phyloP scores from a whole-genome alignment of 2,797 vertebrate species.

The Melopsittacus undulatus region DNA sequence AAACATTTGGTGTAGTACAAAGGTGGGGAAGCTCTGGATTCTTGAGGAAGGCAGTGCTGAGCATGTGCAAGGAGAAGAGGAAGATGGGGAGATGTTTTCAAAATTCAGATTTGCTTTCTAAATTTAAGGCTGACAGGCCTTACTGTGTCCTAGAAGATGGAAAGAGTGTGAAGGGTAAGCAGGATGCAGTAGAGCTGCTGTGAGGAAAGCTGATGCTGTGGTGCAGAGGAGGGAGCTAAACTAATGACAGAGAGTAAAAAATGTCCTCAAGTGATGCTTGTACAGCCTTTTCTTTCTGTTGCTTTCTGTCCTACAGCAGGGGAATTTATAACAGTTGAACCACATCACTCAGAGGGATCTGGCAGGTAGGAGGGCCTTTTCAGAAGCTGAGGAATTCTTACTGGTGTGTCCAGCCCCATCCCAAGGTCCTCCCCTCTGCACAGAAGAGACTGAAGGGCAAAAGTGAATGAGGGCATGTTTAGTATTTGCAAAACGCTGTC shows the following conservation, averaged over 20 bases:
- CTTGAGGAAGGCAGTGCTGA: background rate
- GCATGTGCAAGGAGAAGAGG: background rate
- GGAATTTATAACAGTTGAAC: background rate
- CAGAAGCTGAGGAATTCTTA: background rate
- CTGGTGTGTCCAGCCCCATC: background rate
- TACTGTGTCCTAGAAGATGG: background rate
- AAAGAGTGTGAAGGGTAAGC: background rate
- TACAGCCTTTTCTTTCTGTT: background rate
- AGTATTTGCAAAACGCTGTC: background rate
- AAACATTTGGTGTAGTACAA: background rate
- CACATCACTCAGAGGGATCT: background rate
- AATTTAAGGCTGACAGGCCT: background rate
- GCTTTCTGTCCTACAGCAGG: background rate
- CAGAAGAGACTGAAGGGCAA: background rate
- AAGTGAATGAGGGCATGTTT: fast-evolving
- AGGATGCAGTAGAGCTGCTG: background rate
- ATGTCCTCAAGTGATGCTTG: background rate
- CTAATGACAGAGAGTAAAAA: background rate
- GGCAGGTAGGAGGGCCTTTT: background rate
- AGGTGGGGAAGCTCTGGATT: background rate
- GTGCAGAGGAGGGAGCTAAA: background rate
- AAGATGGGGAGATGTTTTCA: background rate
- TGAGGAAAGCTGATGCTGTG: background rate
- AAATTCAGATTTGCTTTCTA: background rate
- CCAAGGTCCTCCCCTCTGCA: background rate